Evolutionary conservation across 2,113 vertebrate species (phyloP).

Genomic region (Upupa epops): DNA sequence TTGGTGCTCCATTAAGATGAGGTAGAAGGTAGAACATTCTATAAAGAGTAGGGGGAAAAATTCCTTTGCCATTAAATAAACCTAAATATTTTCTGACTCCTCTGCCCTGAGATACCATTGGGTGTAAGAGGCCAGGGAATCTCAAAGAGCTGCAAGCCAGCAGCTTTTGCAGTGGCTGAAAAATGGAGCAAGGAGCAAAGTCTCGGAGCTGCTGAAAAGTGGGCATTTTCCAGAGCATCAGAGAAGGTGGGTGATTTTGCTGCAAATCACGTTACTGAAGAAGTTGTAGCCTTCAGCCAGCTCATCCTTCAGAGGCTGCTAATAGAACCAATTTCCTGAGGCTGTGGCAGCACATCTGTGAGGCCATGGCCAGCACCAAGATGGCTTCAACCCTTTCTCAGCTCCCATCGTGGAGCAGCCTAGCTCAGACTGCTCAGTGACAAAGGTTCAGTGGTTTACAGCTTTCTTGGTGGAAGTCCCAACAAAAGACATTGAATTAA

Average conservation of each 20-base stretch:
- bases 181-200: background rate
- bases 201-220: background rate
- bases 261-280: background rate
- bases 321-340: background rate
- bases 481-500: background rate
- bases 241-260: background rate
- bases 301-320: background rate
- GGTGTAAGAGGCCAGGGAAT: background rate
- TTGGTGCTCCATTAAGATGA: background rate
- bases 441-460: background rate
- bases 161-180: background rate
- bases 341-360: background rate
- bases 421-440: background rate
- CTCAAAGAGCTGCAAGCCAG: background rate
- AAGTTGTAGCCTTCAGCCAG: background rate
- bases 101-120: background rate
- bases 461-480: background rate
- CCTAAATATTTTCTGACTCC: background rate
- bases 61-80: background rate
- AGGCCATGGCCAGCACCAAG: background rate
- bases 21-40: background rate
- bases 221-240: accelerated
- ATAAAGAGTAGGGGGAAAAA: background rate
- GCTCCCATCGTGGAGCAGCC: accelerated
- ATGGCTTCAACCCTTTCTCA: background rate